Conservation (phyloP, 2,888 invertebrate species). For the Spatulosminthurus flaviceps region DNA sequence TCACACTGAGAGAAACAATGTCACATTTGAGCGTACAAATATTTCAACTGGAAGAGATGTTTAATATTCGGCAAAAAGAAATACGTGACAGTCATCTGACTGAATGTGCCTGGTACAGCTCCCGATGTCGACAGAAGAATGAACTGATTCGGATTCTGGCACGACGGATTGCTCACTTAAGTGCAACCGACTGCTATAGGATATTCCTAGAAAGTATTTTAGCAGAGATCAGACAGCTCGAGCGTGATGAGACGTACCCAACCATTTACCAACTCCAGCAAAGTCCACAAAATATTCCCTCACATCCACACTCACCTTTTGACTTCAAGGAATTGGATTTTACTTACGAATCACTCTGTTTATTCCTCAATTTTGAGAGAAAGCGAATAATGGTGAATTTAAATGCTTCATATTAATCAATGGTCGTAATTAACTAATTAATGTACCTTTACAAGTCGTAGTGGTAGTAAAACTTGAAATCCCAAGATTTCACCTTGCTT, state of each 20-base stretch:
- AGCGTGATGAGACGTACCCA: constrained; percentile 39
- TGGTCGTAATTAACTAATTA: constrained; percentile 27
- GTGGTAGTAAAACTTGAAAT: not conserved
- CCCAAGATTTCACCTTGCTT: not conserved
- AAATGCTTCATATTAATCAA: constrained; percentile 15
- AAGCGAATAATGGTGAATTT: constrained; percentile 61
- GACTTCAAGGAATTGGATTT: constrained; percentile 51
- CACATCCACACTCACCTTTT: not conserved
- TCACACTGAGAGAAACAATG: constrained; percentile 57
- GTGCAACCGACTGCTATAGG: constrained; percentile 60
- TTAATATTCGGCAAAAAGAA: constrained; percentile 56
- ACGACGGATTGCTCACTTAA: constrained; percentile 60
- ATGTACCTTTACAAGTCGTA: not conserved
- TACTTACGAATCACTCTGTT: constrained; percentile 58
- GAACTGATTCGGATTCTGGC: constrained; percentile 60
- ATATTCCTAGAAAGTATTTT: constrained; percentile 62
- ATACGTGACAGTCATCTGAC: constrained; percentile 57
- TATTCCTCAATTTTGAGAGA: constrained; percentile 59
- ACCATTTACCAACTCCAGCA: constrained; percentile 37
- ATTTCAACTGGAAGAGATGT: constrained; percentile 56
- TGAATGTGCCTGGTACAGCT: constrained; percentile 60
- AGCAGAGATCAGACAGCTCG: constrained; percentile 56
- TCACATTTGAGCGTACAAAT: constrained; percentile 54
- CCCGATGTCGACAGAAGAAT: constrained; percentile 62
- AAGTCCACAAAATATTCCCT: not conserved